Base-by-base conservation (phyloP, 2,888 invertebrate species). In the Notodonta ziczac region DNA sequence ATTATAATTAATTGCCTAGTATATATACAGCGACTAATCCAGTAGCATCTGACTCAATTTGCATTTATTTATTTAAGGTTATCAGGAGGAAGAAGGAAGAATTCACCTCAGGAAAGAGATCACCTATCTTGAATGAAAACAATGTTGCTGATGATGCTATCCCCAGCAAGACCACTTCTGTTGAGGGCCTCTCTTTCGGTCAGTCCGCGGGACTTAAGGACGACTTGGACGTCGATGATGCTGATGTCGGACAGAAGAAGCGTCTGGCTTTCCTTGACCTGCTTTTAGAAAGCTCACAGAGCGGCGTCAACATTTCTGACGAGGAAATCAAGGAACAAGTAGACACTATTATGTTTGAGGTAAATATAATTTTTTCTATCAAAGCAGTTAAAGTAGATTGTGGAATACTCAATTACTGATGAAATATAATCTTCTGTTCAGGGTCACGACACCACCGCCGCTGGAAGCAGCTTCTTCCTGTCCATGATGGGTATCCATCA, bases 191-290 rank as follows among this genome's bases (percentile, higher is more conserved):
- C 6, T 96, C 96, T 0, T 96, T 95, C 77, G 96, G 96, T 4
- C 96, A 96, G 77, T 94, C 96, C 0, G 91, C 95, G 44, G 96
- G 96, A 14, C 93, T 97, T 6, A 96, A 96, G 81, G 97, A 97
- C 79, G 97, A 97, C 87, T 93, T 97, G 74, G 97, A 97, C 81
- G 97, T 96, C 54, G 97, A 97, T 61, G 96, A 96, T 59, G 95
- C 94, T 57, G 97, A 97, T 80, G 95, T 97, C 62, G 97, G 97
- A 13, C 96, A 97, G 81, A 97, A 97, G 90, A 96, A 96, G 79
- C 95, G 97, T 75, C 93, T 97, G 58, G 98, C 98, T 57, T 98
- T 98, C 90, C 94, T 98, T 73, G 98, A 98, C 88, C 93, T 98
- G 69, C 94, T 98, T 76, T 93, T 98, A 58, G 97, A 97, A 84